phyloP scores from a whole-genome alignment of 2,797 vertebrate genomes.

The Darevskia mixta region DNA sequence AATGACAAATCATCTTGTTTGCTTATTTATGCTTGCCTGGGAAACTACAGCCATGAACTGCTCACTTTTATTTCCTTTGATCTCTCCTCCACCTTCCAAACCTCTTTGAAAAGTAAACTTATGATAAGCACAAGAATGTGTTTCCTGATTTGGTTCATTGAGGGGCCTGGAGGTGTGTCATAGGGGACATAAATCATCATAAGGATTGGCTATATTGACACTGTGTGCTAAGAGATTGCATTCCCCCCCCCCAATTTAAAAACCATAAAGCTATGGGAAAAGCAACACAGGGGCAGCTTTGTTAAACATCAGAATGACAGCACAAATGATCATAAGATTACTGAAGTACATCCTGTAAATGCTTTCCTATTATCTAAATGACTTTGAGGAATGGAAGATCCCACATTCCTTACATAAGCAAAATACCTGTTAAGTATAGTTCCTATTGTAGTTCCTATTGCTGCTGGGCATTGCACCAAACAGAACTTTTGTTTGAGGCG shows the following conservation, averaged over 20 bases:
- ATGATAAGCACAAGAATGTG: constrained; percentile 14
- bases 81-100: neutral
- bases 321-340: neutral
- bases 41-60: rapidly evolving
- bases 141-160: constrained; percentile 14
- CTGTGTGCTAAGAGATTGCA: neutral
- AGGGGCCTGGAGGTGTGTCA: neutral
- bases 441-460: neutral
- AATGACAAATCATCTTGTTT: neutral
- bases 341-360: neutral
- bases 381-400: neutral
- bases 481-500: neutral
- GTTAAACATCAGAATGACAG: neutral
- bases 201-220: constrained; percentile 14
- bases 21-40: neutral
- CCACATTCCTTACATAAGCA: neutral
- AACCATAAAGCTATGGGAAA: constrained; percentile 20
- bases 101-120: constrained; percentile 11
- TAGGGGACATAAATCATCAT: neutral
- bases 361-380: constrained; percentile 2
- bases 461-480: neutral
- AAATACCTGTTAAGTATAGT: neutral
- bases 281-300: neutral
- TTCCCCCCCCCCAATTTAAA: neutral
- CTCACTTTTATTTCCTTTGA: neutral